A percentile compares a stretch with the other conserved stretches of the same genome.
Evolutionary conservation across 2,888 invertebrate genomes (phyloP).

Genomic region (Pammene fasciana): DNA sequence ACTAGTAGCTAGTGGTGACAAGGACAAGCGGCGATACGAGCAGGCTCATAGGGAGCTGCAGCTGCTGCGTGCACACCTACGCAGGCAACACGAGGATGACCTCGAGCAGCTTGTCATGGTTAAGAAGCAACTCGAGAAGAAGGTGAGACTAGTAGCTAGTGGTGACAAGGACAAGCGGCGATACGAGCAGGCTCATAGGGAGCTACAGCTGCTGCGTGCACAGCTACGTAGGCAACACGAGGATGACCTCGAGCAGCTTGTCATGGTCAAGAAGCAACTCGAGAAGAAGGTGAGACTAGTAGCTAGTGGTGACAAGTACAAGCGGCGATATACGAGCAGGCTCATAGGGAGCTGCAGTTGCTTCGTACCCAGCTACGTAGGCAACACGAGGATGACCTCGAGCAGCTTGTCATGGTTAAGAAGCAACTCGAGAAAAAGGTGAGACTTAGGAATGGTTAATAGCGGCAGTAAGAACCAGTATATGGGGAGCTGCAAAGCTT

Average conservation of each 20-base stretch:
- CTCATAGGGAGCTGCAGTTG: slow-evolving; percentile 92
- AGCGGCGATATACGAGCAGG: slow-evolving; percentile 92
- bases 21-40: slow-evolving; percentile 83
- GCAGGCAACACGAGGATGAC: slow-evolving; percentile 97
- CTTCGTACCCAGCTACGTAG: slow-evolving; percentile 93
- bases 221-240: slow-evolving; percentile 95
- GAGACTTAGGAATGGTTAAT: no score
- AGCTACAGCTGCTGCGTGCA: slow-evolving; percentile 90
- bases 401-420: slow-evolving; percentile 94
- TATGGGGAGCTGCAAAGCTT: no score
- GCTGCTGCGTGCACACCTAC: slow-evolving; percentile 91
- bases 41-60: slow-evolving; percentile 94
- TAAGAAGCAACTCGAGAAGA: slow-evolving; percentile 97
- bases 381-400: slow-evolving; percentile 96
- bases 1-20: neutral
- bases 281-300: no score
- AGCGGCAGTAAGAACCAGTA: no score
- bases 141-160: slow-evolving; percentile 83
- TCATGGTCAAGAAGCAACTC: slow-evolving; percentile 55
- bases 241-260: slow-evolving; percentile 94
- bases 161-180: neutral
- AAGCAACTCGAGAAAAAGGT: slow-evolving; percentile 98
- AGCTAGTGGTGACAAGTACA: slow-evolving; percentile 81
- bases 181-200: slow-evolving; percentile 92
- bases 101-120: slow-evolving; percentile 94